Base-by-base conservation (phyloP, 2,113 vertebrate genomes). In the Bambusicola thoracicus region DNA sequence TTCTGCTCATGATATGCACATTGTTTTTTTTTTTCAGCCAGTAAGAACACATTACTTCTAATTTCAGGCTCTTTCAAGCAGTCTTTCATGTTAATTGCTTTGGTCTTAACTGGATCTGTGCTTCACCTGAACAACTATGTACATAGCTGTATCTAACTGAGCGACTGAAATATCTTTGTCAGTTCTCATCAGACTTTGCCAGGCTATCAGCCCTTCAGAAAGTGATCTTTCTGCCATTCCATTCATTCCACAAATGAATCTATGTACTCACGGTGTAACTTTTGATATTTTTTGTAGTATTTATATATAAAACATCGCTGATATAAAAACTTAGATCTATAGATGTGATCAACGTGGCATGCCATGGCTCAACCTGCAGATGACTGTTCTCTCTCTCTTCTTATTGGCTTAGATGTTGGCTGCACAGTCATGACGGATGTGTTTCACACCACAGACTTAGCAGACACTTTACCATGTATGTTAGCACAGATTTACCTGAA, bases 181-280 rank as follows among this genome's bases (percentile, higher is more conserved):
- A 58, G 51, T 25, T 73, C 69, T 48, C 58, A 14, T 29, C 44
- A 56, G 62, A 25, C 49, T 84, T 72, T 19, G 10, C 49, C 55
- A 46, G 34, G 24, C 16, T 18, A 13, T 40, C 21, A 75, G 0
- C 11, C 46, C 73, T 49, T 44, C 16, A 36, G 30, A 48, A 72
- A 86, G 66, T 36, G 68, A 18, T 69, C 9, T 82, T 56, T 17
- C 25, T 9, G 36, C 22, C 9, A 74, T 56, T 14, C 10, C 2
- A 1, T 10, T 34, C 69, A 15, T 38, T 53, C 27, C 27, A 63
- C 36, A 83, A 58, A 77, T 2, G 10, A 44, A 24, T 36, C 1
- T 6, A 44, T 3, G 0, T 38, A 41, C 65, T 15, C 69, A 21
- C 24, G 20, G 0, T 1, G 3, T 13, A 81, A 44, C 41, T 38